Evolutionary conservation across 2,797 vertebrate genomes (phyloP).

Genomic region (Leptodactylus fallax): DNA sequence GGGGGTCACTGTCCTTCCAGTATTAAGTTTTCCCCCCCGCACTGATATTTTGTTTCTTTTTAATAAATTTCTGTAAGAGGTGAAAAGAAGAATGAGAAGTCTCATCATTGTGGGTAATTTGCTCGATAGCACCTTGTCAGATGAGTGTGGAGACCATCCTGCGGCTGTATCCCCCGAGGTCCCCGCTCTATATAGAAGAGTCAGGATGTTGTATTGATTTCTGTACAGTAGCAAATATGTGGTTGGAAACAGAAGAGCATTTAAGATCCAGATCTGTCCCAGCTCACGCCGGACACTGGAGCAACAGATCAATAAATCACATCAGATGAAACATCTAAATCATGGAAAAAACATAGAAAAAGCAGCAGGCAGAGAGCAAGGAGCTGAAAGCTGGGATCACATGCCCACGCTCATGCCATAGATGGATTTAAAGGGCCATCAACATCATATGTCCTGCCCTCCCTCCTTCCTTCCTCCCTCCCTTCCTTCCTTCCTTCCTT

Average conservation of each 20-base stretch:
- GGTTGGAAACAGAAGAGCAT: slow-evolving; percentile 2
- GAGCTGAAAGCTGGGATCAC: neutral
- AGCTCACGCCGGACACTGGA: neutral
- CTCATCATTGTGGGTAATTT: neutral
- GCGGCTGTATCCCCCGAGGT: neutral
- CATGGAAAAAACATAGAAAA: neutral
- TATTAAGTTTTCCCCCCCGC: neutral
- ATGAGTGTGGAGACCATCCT: neutral
- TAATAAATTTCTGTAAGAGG: neutral
- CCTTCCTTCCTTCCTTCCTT: too few species aligned
- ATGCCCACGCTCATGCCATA: neutral
- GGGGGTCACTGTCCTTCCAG: too few species aligned
- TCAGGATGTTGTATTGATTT: slow-evolving; percentile 11
- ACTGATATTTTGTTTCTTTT: neutral
- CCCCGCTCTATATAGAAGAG: neutral
- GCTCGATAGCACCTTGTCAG: neutral
- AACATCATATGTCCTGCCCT: neutral
- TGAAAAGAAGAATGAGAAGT: neutral
- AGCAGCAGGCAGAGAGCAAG: neutral
- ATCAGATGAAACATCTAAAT: neutral
- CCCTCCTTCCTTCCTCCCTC: too few species aligned
- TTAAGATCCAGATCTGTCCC: neutral
- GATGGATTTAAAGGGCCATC: neutral
- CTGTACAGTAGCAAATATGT: slow-evolving; percentile 9
- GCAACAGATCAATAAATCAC: slow-evolving; percentile 22